These are phyloP conservation scores for Glyphotaelius pellucidus DNA, from an alignment of 2,888 invertebrate species.

Conservation along the genomic window DNA sequence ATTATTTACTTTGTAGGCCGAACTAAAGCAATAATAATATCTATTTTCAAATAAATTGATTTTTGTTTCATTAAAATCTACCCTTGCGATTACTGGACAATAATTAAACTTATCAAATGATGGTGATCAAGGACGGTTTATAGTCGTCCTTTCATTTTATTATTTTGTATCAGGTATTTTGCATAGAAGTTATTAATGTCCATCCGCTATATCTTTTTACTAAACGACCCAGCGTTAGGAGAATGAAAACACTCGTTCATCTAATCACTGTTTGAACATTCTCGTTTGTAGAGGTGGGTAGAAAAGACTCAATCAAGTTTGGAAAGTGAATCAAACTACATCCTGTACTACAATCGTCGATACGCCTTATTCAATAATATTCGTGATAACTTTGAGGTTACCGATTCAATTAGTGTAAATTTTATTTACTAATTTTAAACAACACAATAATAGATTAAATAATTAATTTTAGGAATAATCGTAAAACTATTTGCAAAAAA, in stretches of 20 bases:
- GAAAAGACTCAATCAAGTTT: neutral
- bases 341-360: neutral
- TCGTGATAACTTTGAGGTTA: neutral
- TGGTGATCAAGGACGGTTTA: neutral
- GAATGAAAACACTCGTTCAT: neutral
- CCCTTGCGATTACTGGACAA: neutral
- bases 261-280: neutral
- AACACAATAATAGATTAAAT: no score
- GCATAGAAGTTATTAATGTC: neutral
- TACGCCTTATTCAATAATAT: neutral
- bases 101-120: no score
- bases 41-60: neutral
- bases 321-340: neutral
- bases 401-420: no score
- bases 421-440: no score
- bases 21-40: neutral
- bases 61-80: neutral
- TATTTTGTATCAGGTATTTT: neutral
- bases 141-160: neutral
- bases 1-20: neutral
- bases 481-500: neutral
- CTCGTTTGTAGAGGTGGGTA: neutral
- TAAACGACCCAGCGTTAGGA: no score
- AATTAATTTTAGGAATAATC: neutral
- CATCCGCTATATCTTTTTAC: neutral